These are phyloP conservation scores for Agrotis puta DNA, from an alignment of 2,888 invertebrate genomes.

Conservation along the genomic window DNA sequence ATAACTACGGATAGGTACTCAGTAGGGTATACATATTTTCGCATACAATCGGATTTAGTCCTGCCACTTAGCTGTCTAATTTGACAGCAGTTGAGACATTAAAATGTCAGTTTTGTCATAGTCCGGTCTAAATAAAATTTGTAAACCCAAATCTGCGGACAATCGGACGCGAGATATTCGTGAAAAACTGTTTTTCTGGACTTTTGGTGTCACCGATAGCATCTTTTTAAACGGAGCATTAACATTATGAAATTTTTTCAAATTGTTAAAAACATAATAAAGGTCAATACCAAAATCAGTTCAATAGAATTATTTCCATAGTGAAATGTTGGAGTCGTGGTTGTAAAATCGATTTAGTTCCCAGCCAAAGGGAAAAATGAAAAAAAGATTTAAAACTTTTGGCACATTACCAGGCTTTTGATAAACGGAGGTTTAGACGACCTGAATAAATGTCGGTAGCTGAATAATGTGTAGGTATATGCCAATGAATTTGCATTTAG, in stretches of 20 bases:
- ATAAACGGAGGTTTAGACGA: slow-evolving; percentile 55
- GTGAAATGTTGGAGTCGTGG: background rate
- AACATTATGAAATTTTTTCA: too few relatives aligned
- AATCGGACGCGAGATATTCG: too few relatives aligned
- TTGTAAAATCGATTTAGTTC: slow-evolving; percentile 25
- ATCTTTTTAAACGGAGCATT: too few relatives aligned
- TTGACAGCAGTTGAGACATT: background rate
- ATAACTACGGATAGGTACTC: slow-evolving; percentile 54
- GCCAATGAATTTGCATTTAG: slow-evolving; percentile 48
- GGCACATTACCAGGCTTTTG: slow-evolving; percentile 59
- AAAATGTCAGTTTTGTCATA: too few relatives aligned
- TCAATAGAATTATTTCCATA: too few relatives aligned
- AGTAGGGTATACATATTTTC: slow-evolving; percentile 42
- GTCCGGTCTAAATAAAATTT: too few relatives aligned
- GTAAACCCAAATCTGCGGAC: too few relatives aligned
- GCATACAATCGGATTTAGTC: slow-evolving; percentile 33
- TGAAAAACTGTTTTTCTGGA: too few relatives aligned
- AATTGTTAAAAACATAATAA: too few relatives aligned
- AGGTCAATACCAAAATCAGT: too few relatives aligned
- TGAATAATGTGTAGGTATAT: slow-evolving; percentile 18
- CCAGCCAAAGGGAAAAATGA: slow-evolving; percentile 5
- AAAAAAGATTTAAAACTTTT: slow-evolving; percentile 45
- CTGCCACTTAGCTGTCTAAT: background rate
- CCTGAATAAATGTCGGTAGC: slow-evolving; percentile 56
- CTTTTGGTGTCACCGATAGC: too few relatives aligned